Base-by-base conservation (phyloP, 2,797 vertebrate species). In the Zalophus californianus region DNA sequence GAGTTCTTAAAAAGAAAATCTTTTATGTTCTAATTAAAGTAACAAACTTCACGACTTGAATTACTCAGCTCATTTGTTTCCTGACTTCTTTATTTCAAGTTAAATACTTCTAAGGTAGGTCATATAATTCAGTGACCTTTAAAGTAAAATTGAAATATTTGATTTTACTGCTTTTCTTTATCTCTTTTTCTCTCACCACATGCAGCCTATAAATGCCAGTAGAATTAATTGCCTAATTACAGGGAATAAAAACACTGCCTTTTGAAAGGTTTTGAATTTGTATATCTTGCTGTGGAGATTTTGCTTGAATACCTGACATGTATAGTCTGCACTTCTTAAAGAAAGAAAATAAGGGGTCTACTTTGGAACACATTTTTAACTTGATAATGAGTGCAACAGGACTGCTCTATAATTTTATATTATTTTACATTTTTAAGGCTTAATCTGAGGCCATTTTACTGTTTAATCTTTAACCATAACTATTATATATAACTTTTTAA, bases 201-300 rank as follows among this genome's bases (percentile, higher is more conserved):
- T 86, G 95, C 44, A 94, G 84, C 70, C 90, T 95, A 90, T 97
- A 97, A 98, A 97, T 97, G 96, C 91, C 97, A 97, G 93, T 78
- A 88, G 90, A 98, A 98, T 97, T 98, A 98, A 98, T 97, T 97
- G 96, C 86, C 90, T 98, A 97, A 98, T 98, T 98, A 98, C 35
- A 90, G 54, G 73, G 92, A 98, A 93, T 96, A 96, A 95, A 97
- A 97, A 96, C 80, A 97, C 92, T 98, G 66, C 95, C 35, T 97
- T 98, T 97, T 96, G 90, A 97, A 97, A 96, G 95, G 58, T 93
- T 98, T 97, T 38, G 95, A 93, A 97, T 96, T 94, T 97, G 94
- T 97, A 84, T 93, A 86, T 88, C 96, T 96, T 97, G 96, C 97
- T 97, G 93, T 78, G 96, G 86, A 58, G 66, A 95, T 97, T 97